Base-by-base conservation (phyloP, 2,797 vertebrate species). In the Sebastiscus tertius region DNA sequence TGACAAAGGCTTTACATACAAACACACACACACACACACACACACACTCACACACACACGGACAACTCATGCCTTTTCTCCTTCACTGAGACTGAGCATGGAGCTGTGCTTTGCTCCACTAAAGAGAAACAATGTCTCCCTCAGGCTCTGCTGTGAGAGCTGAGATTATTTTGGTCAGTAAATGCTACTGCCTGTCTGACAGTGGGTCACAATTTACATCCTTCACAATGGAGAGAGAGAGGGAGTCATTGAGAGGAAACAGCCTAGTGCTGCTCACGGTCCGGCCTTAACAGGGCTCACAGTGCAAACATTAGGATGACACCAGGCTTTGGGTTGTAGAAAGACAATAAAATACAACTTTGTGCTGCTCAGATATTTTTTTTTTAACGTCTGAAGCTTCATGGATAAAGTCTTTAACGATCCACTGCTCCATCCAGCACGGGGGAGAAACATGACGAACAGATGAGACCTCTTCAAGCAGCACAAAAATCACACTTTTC, bases 91-190 rank as follows among this genome's bases (percentile, higher is more conserved):
- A 87, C 83, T 58, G 79, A 91, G 82, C 70, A 64, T 34, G 65
- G 77, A 91, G 87, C 83, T 63, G 81, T 42, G 67, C 79, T 86
- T 87, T 78, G 79, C 89, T 90, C 83, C 71, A 26, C 56, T 87
- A 77, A 76, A 87, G 81, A 88, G 67, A 55, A 78, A 77, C 83
- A 80, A 71, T 4, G 36, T 80, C 79, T 82, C 80, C 91, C 87
- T 82, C 66, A 8, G 89, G 91, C 89, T 89, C 82, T n/a, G 73
- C 86, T 84, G 83, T 84, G 82, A 87, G 85, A 91, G 80, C 84
- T 84, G 74, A 91, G 87, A 92, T 93, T 83, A 88, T 91, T 88
- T 93, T 87, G 77, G 85, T 90, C 86, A 82, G 77, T 88, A 86
- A 92, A 91, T 84, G 86, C 84, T 82, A 86, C 87, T 80, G 90